These are phyloP conservation scores for Eulithis testata DNA, from an alignment of 2,888 invertebrate species.

Conservation along the genomic window DNA sequence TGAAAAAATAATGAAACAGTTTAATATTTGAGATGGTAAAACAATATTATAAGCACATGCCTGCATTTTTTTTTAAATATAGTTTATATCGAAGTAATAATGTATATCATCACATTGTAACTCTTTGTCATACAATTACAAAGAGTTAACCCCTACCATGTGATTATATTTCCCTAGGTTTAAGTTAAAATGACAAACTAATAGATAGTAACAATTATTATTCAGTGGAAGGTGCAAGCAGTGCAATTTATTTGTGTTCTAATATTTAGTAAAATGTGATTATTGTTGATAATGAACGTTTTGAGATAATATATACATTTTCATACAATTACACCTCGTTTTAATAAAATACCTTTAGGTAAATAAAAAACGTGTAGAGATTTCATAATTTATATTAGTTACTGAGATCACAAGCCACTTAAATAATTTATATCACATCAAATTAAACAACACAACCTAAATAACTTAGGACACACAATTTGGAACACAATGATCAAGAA, in stretches of 20 bases:
- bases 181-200: conserved; percentile 39
- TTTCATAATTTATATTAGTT: conserved; percentile 68
- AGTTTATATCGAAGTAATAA: conserved; percentile 7
- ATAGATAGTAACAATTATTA: conserved; percentile 35
- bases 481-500: conserved; percentile 25
- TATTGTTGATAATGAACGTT: conserved; percentile 74
- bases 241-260: conserved; percentile 63
- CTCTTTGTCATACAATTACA: conserved; percentile 30
- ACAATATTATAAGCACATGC: conserved; percentile 6
- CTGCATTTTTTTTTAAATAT: conserved; percentile 16
- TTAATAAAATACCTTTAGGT: conserved; percentile 1
- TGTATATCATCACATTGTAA: conserved; percentile 29
- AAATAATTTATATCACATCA: conserved; percentile 66
- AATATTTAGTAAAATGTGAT: conserved; percentile 66
- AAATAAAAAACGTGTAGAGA: conserved; percentile 40
- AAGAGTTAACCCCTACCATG: conserved; percentile 35
- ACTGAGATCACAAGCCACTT: conserved; percentile 80
- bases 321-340: conserved; percentile 46
- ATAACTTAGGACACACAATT: conserved; percentile 40
- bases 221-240: conserved; percentile 54
- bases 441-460: conserved; percentile 52
- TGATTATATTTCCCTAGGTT: conserved; percentile 39
- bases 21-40: neutral
- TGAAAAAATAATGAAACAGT: no score
- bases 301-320: conserved; percentile 69